These are phyloP conservation scores for Drosophila mulleri DNA, from an alignment of 2,888 invertebrate species.

Conservation along the genomic window DNA sequence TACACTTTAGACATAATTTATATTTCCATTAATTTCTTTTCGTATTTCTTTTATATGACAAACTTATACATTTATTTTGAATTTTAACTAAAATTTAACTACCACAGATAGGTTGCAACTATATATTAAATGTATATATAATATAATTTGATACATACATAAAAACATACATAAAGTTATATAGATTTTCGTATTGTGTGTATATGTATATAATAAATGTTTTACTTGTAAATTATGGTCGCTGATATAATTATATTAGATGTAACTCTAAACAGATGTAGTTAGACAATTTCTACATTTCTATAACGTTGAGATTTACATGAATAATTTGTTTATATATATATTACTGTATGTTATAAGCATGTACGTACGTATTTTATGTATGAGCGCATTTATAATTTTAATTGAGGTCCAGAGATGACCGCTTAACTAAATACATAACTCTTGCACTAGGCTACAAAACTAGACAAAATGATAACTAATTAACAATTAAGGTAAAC, in stretches of 20 bases:
- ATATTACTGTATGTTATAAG: slow-evolving; percentile 33
- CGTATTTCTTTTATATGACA: slow-evolving; percentile 72
- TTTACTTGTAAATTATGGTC: slow-evolving; percentile 42
- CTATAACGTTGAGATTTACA: slow-evolving; percentile 68
- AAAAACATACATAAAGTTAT: slow-evolving; percentile 42
- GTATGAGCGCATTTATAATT: slow-evolving; percentile 56
- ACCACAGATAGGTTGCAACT: slow-evolving; percentile 85
- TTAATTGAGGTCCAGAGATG: slow-evolving; percentile 64
- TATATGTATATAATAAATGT: slow-evolving; percentile 27
- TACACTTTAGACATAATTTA: slow-evolving; percentile 62
- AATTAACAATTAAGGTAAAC: slow-evolving; percentile 80
- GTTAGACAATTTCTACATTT: slow-evolving; percentile 40
- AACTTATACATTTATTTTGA: slow-evolving; percentile 73
- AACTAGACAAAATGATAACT: slow-evolving; percentile 81
- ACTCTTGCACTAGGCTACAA: slow-evolving; percentile 77
- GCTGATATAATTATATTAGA: slow-evolving; percentile 37
- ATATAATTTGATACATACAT: slow-evolving; percentile 51
- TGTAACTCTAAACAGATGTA: slow-evolving; percentile 42
- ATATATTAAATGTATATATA: slow-evolving; percentile 66
- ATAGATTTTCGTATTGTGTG: slow-evolving; percentile 45
- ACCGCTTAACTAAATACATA: slow-evolving; percentile 79
- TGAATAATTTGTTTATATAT: slow-evolving; percentile 40
- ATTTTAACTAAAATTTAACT: slow-evolving; percentile 85
- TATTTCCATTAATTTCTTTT: slow-evolving; percentile 76
- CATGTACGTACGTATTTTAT: slow-evolving; percentile 36